These are phyloP conservation scores for Drosophila limbata DNA, from an alignment of 2,888 invertebrate genomes.

Conservation along the genomic window DNA sequence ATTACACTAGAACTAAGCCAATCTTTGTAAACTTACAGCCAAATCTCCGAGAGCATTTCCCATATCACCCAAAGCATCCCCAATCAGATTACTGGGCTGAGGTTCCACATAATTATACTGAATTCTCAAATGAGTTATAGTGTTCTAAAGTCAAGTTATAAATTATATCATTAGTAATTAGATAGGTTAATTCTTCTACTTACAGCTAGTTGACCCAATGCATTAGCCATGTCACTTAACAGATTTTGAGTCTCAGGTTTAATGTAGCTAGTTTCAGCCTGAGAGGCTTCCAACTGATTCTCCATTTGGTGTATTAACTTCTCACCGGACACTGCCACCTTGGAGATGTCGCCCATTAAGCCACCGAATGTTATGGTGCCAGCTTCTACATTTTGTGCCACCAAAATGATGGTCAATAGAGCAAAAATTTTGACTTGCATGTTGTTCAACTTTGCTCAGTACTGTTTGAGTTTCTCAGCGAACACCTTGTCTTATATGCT, in stretches of 20 bases:
- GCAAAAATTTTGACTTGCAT: constrained; percentile 50
- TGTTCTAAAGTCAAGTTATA: constrained; percentile 21
- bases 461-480: constrained; percentile 2
- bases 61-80: constrained; percentile 35
- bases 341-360: constrained; percentile 47
- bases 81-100: constrained; percentile 25
- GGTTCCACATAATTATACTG: constrained; percentile 31
- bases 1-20: too few relatives aligned
- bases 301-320: constrained; percentile 40
- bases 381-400: constrained; percentile 36
- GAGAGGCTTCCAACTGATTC: constrained; percentile 6
- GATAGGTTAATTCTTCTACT: constrained; percentile 8
- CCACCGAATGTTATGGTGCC: constrained; percentile 34
- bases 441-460: constrained; percentile 32
- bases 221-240: constrained; percentile 31
- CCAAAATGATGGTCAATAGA: constrained; percentile 37
- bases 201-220: constrained; percentile 53
- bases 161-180: not conserved
- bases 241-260: constrained; percentile 18
- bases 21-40: constrained; percentile 35
- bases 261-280: not conserved
- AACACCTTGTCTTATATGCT: constrained; percentile 49
- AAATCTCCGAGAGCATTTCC: constrained; percentile 41
- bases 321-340: constrained; percentile 50
- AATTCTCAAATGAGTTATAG: constrained; percentile 23